Conservation (phyloP, 2,113 vertebrate genomes). For the Tympanuchus pallidicinctus region DNA sequence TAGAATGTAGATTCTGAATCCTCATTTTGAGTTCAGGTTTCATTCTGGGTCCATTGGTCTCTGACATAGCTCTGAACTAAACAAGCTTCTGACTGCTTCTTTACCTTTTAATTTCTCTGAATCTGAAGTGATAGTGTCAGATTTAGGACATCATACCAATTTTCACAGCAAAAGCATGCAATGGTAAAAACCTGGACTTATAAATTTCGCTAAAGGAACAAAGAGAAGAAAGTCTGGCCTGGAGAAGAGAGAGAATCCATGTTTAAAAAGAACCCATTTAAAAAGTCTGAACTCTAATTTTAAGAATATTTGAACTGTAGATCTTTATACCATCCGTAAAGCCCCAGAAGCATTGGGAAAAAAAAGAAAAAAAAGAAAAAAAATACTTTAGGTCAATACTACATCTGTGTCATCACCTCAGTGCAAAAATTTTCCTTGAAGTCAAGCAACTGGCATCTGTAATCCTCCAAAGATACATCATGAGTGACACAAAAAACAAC, state of each 20-base stretch:
- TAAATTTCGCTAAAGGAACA: background rate
- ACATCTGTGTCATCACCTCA: background rate
- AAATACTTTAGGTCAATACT: background rate
- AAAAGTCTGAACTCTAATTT: background rate
- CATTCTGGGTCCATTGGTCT: background rate
- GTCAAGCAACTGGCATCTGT: background rate
- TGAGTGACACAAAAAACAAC: background rate
- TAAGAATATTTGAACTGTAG: background rate
- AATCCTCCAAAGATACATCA: background rate
- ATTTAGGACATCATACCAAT: background rate
- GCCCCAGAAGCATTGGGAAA: background rate
- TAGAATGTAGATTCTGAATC: background rate
- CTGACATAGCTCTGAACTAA: background rate
- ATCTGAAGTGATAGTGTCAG: background rate
- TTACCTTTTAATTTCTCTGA: background rate
- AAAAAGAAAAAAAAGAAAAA: background rate
- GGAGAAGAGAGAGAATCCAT: background rate
- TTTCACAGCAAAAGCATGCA: background rate
- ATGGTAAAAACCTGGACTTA: background rate
- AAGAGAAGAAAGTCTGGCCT: background rate
- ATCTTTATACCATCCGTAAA: background rate
- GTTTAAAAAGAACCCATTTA: background rate
- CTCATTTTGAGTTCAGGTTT: background rate
- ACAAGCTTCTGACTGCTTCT: background rate
- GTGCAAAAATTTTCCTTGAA: slow-evolving; percentile 33